Evolutionary conservation across 1,140 invertebrate genomes (phyloP), one percentile per base, ranked within the genome.

Genomic region (Solenopsis fugax): DNA sequence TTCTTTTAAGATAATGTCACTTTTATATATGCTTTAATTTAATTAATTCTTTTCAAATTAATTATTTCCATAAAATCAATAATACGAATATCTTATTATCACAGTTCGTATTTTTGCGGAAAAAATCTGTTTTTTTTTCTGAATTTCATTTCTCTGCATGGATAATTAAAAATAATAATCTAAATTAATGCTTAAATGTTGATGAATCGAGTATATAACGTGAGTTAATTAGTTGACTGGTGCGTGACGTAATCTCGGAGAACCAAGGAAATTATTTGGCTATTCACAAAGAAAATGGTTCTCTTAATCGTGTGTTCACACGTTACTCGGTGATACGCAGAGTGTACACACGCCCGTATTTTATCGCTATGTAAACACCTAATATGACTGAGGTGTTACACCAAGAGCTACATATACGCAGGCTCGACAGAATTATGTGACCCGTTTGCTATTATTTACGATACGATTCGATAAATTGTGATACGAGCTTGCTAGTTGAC

Each of bases 311-410:
- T 24, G n/a, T 52, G 34, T 69, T 62, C 87, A 69, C 54, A 69
- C 64, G 87, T 76, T 85, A 16, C 24, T 50, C 2, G 24, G 29
- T 21, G 62, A 34, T 80, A 41, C 24, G 41, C 62, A 13, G 29
- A 80, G 34, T 80, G 62, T 71, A 71, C 78, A 71, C 69, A 85
- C 65, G 65, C 41, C 12, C 81, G 21, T 86, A 85, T 65, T 89
- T 89, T 89, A 89, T 89, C 88, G 73, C 54, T 80, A 24, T 80
- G 75, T 89, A 89, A 89, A 89, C 87, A 89, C 87, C 87, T 89
- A 75, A 85, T 78, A 73, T 54, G 87, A 50, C 50, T 37, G 65
- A 54, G 65, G 21, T 69, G 41, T 12, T 69, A n/a, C 21, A 77
- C 41, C 50, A 56, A 73, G 21, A 21, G 12, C 67, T 71, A 60